Percentiles rank a stretch among this genome's conserved stretches.
Conservation (phyloP, 2,797 vertebrate species). For the Distichodus sexfasciatus region DNA sequence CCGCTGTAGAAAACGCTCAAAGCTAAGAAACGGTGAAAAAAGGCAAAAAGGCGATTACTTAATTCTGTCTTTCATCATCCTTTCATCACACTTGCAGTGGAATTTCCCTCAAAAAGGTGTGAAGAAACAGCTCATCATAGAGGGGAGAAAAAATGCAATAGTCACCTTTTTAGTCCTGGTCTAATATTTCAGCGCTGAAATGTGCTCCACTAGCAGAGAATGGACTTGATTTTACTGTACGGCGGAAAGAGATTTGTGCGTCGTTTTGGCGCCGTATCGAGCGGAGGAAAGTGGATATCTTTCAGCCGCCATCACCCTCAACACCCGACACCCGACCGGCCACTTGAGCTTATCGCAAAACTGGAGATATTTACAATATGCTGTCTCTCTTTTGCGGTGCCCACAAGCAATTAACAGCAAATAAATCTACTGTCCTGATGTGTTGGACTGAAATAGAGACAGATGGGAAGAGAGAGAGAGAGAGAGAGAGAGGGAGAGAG, state of each 20-base stretch:
- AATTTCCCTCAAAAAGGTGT: slow-evolving; percentile 51
- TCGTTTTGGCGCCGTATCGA: not conserved
- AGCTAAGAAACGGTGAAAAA: slow-evolving; percentile 40
- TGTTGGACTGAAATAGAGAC: slow-evolving; percentile 18
- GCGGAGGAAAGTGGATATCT: slow-evolving; percentile 9
- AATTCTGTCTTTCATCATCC: slow-evolving; percentile 63
- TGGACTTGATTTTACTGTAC: not conserved
- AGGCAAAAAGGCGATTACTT: slow-evolving; percentile 58
- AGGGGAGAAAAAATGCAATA: slow-evolving; percentile 30
- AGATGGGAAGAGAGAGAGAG: not conserved
- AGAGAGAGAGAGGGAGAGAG: not conserved
- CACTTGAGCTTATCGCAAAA: slow-evolving; percentile 38
- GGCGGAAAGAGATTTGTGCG: too few relatives aligned
- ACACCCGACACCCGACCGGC: slow-evolving; percentile 4
- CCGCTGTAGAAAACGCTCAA: slow-evolving; percentile 31
- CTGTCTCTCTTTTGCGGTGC: slow-evolving; percentile 10
- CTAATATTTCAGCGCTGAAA: slow-evolving; percentile 25
- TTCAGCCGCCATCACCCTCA: not conserved
- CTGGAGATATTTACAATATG: slow-evolving; percentile 17
- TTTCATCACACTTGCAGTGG: slow-evolving; percentile 38
- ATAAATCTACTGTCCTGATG: slow-evolving; percentile 39
- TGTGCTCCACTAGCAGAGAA: not conserved
- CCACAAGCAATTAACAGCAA: slow-evolving; percentile 34
- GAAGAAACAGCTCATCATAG: slow-evolving; percentile 44
- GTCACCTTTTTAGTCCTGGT: slow-evolving; percentile 23